Evolutionary conservation across 2,888 invertebrate genomes (phyloP).

Genomic region (Drosophila neutralis): DNA sequence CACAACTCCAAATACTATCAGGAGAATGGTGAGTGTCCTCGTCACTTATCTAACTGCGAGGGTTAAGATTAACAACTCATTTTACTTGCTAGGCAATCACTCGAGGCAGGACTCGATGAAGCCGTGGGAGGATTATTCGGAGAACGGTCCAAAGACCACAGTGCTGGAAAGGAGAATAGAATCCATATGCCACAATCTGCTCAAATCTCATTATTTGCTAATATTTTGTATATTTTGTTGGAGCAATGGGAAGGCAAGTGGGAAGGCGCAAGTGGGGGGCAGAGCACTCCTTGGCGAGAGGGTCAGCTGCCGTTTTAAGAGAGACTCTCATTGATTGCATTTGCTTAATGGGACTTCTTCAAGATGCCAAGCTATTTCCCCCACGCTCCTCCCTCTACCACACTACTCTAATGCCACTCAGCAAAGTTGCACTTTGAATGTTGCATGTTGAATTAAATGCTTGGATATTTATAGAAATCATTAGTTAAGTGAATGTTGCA

Average conservation of each 20-base stretch:
- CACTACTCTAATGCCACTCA: neutral
- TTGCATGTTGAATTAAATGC: neutral
- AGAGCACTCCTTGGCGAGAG: neutral
- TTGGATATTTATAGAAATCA: conserved; percentile 17
- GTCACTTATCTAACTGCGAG: fast-evolving
- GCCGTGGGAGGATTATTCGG: conserved; percentile 87
- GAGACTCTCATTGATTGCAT: conserved; percentile 34
- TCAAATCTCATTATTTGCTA: neutral
- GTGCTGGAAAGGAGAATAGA: conserved; percentile 84
- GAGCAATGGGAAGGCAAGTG: too few species aligned
- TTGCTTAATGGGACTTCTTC: conserved; percentile 20
- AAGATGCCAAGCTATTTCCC: neutral
- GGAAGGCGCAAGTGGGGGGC: too few species aligned
- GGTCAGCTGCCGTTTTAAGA: conserved; percentile 37
- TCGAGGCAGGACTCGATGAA: conserved; percentile 98
- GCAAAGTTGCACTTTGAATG: conserved; percentile 19
- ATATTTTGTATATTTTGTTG: neutral
- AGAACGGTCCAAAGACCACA: conserved; percentile 86
- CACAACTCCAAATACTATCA: conserved; percentile 99
- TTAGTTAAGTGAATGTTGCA: conserved; percentile 1
- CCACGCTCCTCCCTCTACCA: neutral
- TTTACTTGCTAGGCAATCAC: conserved; percentile 89
- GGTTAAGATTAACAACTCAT: neutral
- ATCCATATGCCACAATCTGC: neutral
- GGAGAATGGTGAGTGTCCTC: conserved; percentile 90